Base-by-base conservation (phyloP, 2,888 invertebrate genomes). In the Drosophila vallismaia region DNA sequence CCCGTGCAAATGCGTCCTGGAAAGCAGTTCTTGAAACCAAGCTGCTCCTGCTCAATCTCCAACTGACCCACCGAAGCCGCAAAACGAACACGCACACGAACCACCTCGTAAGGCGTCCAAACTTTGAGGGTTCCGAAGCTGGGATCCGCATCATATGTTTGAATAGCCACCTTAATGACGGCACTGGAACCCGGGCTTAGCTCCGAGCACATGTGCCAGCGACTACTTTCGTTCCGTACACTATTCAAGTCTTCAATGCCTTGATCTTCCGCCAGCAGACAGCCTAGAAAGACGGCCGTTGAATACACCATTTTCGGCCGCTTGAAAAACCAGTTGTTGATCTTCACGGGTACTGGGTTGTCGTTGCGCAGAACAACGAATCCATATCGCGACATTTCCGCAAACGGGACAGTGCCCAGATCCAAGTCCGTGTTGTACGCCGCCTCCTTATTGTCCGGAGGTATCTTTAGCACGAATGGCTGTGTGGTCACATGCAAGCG, bases 1-100 rank as follows among this genome's bases (percentile, higher is more conserved):
- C 95, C 94, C 52, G 94, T 93, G 88, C 96, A 96, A 75, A 95
- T 93, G 91, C 95, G 96, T 74, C 95, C 96, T 71, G 96, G 97
- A 93, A 96, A 97, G 86, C 95, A 96, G 90, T 95, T 94, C 74
- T 94, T 94, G 89, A 97, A 95, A 52, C 94, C 92, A 33, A 97
- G 92, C 83, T 94, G 93, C 81, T 94, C 94, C 66, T 95, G 94
- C 71, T 94, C 93, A 57, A 95, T 93, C 90, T 94, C 93, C 69
- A 97, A 92, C 86, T 94, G 94, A 31, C 96, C 97, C 79, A 94
- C 93, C 0, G 95, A 95, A n/a, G 96, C 95, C 81, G 94, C 93
- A 90, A 96, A 95, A 75, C 94, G 93, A 59, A 97, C 94, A n/a
- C 95, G 94, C 62, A 96, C 93, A 55, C 93, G 94, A 53, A 96